Conservation (phyloP, 2,797 vertebrate species). For the Siniperca scherzeri region DNA sequence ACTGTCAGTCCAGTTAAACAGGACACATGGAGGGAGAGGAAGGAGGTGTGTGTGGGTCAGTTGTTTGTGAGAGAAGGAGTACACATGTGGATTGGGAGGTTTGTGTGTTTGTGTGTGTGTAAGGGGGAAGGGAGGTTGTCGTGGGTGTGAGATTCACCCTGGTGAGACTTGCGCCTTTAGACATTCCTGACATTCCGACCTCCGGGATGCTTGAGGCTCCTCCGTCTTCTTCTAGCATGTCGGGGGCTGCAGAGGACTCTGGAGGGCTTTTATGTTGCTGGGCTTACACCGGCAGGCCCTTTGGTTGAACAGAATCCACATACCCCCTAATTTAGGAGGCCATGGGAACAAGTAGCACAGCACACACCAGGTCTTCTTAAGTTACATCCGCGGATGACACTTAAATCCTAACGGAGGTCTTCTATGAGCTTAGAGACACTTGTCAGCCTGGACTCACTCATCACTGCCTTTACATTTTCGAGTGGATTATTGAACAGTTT, state of each 20-base stretch:
- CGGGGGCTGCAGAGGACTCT: constrained; percentile 71
- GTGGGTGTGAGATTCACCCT: constrained; percentile 84
- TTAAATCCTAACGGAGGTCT: constrained; percentile 38
- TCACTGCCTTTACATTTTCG: constrained; percentile 37
- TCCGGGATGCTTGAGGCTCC: constrained; percentile 78
- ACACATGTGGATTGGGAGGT: constrained; percentile 61
- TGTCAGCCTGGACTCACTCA: constrained; percentile 37
- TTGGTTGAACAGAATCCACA: constrained; percentile 72
- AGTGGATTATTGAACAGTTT: neutral
- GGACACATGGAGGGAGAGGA: constrained; percentile 56
- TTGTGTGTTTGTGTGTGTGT: constrained; percentile 42
- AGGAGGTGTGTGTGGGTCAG: constrained; percentile 60
- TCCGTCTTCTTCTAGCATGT: constrained; percentile 69
- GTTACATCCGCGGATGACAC: constrained; percentile 68
- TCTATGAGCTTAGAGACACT: constrained; percentile 49
- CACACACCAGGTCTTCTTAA: constrained; percentile 63
- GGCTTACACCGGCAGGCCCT: constrained; percentile 69
- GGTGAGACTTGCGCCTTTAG: constrained; percentile 80
- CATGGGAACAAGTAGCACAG: constrained; percentile 78
- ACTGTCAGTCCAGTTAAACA: constrained; percentile 72
- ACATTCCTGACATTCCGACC: constrained; percentile 88
- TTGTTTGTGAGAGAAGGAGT: constrained; percentile 68
- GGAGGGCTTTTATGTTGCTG: constrained; percentile 74
- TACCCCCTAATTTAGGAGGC: constrained; percentile 83
- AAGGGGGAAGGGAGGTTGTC: constrained; percentile 64